phyloP scores from a whole-genome alignment of 2,888 invertebrate genomes.

The Drosophila helvetica region DNA sequence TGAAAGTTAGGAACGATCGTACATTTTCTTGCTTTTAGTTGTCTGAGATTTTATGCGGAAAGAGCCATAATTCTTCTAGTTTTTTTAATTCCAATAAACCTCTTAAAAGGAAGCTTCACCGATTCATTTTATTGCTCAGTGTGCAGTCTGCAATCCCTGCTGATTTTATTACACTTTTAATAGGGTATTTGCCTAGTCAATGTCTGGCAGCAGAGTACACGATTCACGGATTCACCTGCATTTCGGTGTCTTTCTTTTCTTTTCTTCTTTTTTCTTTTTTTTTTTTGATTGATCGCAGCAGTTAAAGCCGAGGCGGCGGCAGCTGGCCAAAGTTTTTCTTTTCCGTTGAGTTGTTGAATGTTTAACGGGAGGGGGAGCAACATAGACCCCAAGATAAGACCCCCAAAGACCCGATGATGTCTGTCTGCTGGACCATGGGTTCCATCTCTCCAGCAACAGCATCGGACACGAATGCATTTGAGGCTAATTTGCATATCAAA shows the following conservation, averaged over 20 bases:
- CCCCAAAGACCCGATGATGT: conserved; percentile 29
- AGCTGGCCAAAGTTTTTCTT: conserved; percentile 20
- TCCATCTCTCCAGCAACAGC: conserved; percentile 30
- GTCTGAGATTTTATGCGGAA: no score
- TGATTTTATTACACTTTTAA: conserved; percentile 1
- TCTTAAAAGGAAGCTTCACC: background rate
- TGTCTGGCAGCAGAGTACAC: background rate
- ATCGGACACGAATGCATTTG: conserved; percentile 44
- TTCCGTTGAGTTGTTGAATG: conserved; percentile 46
- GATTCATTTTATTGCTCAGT: background rate
- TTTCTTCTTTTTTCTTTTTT: conserved; percentile 14
- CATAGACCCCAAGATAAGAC: conserved; percentile 10
- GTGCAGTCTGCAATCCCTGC: background rate
- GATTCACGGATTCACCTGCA: conserved; percentile 34
- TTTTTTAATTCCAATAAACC: background rate
- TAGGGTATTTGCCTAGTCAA: conserved; percentile 1
- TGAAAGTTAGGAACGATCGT: no score
- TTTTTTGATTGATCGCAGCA: conserved; percentile 61
- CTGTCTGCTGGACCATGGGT: conserved; percentile 19
- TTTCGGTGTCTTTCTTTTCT: conserved; percentile 33
- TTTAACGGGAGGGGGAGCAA: conserved; percentile 21
- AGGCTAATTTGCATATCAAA: conserved; percentile 76
- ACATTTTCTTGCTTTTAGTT: no score
- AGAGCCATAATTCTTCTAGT: background rate
- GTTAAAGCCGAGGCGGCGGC: conserved; percentile 25